Percentiles rank a stretch among this genome's conserved stretches.
Evolutionary conservation across 2,113 vertebrate genomes (phyloP).

Genomic region (Anolis carolinensis): DNA sequence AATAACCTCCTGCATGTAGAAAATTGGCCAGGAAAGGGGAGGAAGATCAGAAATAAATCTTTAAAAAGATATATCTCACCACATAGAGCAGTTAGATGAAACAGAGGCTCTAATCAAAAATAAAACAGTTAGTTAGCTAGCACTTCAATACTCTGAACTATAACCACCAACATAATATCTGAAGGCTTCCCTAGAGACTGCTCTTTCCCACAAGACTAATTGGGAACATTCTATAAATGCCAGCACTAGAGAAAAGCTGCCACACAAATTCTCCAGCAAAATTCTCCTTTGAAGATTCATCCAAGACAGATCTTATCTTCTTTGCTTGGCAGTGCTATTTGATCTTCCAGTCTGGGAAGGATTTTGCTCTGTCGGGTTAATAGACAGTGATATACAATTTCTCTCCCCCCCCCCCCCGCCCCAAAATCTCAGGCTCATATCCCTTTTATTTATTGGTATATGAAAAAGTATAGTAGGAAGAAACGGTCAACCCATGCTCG

Average conservation of each 20-base stretch:
- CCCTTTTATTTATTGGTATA: too few relatives aligned
- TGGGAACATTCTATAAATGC: neutral
- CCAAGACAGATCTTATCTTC: neutral
- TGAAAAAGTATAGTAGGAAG: neutral
- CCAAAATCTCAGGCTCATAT: neutral
- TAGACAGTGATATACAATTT: neutral
- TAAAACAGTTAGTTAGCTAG: neutral
- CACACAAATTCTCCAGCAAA: neutral
- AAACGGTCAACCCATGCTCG: neutral
- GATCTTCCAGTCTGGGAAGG: neutral
- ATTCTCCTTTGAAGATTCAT: too few relatives aligned
- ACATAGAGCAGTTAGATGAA: rapidly evolving
- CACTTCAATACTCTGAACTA: neutral
- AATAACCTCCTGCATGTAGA: slow-evolving; percentile 74
- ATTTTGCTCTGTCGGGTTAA: neutral
- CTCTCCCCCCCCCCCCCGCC: too few relatives aligned
- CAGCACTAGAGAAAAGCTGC: neutral
- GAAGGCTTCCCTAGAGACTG: neutral
- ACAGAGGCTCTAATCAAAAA: neutral
- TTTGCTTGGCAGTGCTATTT: neutral
- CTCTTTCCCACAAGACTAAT: neutral
- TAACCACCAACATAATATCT: neutral
- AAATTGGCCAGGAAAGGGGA: neutral
- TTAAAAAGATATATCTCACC: neutral
- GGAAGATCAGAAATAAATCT: neutral